phyloP scores from a whole-genome alignment of 2,797 vertebrate species.

The Florisuga fusca region DNA sequence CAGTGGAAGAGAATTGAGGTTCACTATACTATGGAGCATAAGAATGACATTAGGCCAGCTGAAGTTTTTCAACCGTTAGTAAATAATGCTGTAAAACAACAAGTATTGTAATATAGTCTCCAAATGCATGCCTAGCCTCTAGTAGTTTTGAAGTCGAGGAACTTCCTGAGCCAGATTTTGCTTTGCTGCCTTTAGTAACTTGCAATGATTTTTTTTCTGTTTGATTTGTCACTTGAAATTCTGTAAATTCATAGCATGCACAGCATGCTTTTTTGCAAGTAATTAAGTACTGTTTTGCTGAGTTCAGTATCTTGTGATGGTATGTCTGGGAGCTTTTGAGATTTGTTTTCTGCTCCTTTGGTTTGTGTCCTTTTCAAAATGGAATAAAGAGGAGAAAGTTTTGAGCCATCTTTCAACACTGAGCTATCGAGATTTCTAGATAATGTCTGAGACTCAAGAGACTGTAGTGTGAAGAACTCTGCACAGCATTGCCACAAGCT shows the following conservation, averaged over 20 bases:
- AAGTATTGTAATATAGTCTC: background rate
- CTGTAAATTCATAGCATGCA: background rate
- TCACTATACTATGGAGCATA: background rate
- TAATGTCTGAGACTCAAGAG: background rate
- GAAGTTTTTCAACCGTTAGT: background rate
- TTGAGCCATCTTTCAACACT: constrained; percentile 8
- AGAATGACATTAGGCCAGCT: background rate
- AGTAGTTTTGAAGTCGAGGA: background rate
- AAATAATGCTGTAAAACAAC: background rate
- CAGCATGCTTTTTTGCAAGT: background rate
- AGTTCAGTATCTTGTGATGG: background rate
- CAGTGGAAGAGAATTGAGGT: background rate
- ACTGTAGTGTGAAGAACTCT: constrained; percentile 19
- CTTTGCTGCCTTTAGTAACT: background rate
- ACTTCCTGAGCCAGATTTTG: background rate
- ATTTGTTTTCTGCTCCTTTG: background rate
- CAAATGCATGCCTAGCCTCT: background rate
- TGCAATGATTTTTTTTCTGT: background rate
- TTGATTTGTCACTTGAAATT: background rate
- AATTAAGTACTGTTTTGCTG: background rate
- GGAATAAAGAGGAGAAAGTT: background rate
- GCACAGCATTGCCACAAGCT: constrained; percentile 20
- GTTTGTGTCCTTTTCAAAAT: background rate
- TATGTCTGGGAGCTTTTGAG: background rate
- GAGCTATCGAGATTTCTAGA: constrained; percentile 52